These are phyloP conservation scores for Rhipidura dahli DNA, from an alignment of 2,113 vertebrate species.

Conservation along the genomic window DNA sequence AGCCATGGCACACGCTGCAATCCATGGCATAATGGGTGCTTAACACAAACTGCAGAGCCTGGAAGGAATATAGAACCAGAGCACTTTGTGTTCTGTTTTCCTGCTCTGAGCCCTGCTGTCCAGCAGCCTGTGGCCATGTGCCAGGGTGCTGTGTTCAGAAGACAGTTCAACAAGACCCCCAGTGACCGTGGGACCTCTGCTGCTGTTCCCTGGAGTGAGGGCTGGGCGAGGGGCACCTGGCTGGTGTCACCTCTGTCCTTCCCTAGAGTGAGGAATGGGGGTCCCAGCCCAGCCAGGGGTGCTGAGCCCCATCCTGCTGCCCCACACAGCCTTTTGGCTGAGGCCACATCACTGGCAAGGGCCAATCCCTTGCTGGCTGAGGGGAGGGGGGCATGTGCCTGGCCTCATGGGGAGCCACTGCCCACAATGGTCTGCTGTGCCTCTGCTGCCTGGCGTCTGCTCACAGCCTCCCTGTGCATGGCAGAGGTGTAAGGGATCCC, in stretches of 20 bases:
- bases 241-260: not conserved
- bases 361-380: not conserved
- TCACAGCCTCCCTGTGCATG: fast-evolving
- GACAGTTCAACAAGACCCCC: not conserved
- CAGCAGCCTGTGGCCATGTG: fast-evolving
- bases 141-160: not conserved
- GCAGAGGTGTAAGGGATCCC: fast-evolving
- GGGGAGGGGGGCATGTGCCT: not conserved
- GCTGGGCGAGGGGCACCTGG: not conserved
- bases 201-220: not conserved
- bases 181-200: fast-evolving
- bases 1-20: fast-evolving
- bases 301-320: not conserved
- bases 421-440: fast-evolving
- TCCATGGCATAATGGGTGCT: not conserved
- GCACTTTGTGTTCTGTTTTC: fast-evolving
- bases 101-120: not conserved
- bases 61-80: not conserved
- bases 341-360: fast-evolving
- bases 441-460: not conserved
- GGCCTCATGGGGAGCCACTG: fast-evolving
- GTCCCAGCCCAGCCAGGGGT: not conserved
- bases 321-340: too few species aligned
- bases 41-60: not conserved
- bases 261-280: not conserved